A percentile compares a stretch with the other conserved stretches of the same genome.
These are phyloP conservation scores for Argyresthia goedartella DNA, from an alignment of 2,888 invertebrate genomes.

Conservation along the genomic window DNA sequence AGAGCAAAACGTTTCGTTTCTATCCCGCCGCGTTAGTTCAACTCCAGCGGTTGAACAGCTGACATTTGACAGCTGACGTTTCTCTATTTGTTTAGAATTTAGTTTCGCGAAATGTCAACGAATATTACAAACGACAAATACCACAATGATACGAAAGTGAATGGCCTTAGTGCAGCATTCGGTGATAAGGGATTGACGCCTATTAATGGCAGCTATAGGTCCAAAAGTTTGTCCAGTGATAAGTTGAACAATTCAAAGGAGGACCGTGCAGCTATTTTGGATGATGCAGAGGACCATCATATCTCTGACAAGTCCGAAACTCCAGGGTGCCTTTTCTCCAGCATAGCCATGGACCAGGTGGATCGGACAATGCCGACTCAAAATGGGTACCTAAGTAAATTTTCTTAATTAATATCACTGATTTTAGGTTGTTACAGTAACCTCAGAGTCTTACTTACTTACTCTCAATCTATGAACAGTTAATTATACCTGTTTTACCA, in stretches of 20 bases:
- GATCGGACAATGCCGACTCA: slow-evolving; percentile 21
- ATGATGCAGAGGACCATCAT: slow-evolving; percentile 55
- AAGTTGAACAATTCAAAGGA: slow-evolving; percentile 57
- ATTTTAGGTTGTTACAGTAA: not conserved
- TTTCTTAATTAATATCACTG: slow-evolving; percentile 14
- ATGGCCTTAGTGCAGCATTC: slow-evolving; percentile 47
- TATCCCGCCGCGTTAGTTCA: slow-evolving; percentile 42
- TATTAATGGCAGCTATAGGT: slow-evolving; percentile 47
- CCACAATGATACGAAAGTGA: slow-evolving; percentile 47
- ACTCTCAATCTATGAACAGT: too few relatives aligned
- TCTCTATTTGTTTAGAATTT: too few relatives aligned
- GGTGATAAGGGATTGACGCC: slow-evolving; percentile 50
- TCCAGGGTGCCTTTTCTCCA: slow-evolving; percentile 51
- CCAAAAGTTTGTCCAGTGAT: slow-evolving; percentile 64
- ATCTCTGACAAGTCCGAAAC: slow-evolving; percentile 51
- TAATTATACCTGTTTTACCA: too few relatives aligned
- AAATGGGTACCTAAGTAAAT: too few relatives aligned
- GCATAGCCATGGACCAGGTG: slow-evolving; percentile 38
- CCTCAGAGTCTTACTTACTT: too few relatives aligned
- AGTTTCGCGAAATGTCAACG: slow-evolving; percentile 46
- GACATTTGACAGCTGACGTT: slow-evolving; percentile 36
- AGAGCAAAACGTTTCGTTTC: slow-evolving; percentile 44
- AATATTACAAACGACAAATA: slow-evolving; percentile 51
- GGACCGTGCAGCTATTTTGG: slow-evolving; percentile 56
- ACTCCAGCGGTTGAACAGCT: slow-evolving; percentile 28